phyloP scores from a whole-genome alignment of 1,140 invertebrate genomes.

The Phthorimaea operculella region DNA sequence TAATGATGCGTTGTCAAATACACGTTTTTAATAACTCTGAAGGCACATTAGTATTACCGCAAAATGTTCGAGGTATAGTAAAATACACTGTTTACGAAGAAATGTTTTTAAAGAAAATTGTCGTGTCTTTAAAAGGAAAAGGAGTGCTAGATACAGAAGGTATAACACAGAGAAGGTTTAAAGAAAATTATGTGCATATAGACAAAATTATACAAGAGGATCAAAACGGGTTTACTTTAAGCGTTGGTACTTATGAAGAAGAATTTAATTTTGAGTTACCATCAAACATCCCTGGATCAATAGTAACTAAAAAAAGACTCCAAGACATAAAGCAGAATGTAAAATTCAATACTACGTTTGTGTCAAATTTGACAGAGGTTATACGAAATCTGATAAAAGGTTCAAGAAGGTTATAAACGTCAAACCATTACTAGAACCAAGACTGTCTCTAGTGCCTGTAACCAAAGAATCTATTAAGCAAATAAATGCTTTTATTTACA shows the following conservation, averaged over 20 bases:
- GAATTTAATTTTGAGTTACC: neutral
- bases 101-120: neutral
- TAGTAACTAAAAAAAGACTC: neutral
- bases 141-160: neutral
- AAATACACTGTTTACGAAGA: neutral
- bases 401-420: neutral
- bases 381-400: neutral
- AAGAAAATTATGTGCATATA: neutral
- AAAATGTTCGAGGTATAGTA: neutral
- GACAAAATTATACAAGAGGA: neutral
- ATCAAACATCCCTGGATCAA: neutral
- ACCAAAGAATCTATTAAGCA: neutral
- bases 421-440: neutral
- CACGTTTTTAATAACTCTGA: neutral
- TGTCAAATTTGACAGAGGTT: neutral
- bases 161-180: neutral
- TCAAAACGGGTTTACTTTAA: neutral
- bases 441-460: neutral
- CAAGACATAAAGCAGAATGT: neutral
- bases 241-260: neutral
- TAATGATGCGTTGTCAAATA: neutral
- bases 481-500: neutral
- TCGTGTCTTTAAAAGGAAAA: neutral
- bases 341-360: neutral
- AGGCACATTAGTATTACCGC: neutral